These are phyloP conservation scores for Denticeps clupeoides DNA, from an alignment of 2,797 vertebrate genomes.

Conservation along the genomic window DNA sequence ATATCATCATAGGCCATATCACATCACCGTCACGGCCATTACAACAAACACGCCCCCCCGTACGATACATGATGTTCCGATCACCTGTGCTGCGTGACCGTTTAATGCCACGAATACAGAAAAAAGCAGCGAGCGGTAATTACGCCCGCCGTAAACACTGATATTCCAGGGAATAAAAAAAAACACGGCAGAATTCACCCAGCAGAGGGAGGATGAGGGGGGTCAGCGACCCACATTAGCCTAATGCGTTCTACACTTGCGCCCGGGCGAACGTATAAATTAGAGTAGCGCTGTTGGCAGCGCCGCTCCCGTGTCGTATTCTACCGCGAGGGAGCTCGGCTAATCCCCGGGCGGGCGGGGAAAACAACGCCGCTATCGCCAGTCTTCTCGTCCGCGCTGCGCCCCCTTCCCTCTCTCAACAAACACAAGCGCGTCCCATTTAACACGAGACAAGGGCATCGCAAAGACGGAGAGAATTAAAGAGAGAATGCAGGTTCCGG, in stretches of 20 bases:
- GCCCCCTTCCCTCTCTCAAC: background rate
- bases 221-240: conserved; percentile 32
- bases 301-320: background rate
- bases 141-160: conserved; percentile 28
- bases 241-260: conserved; percentile 27
- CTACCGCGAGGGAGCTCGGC: conserved; percentile 1
- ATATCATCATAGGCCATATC: no score
- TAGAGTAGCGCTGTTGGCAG: conserved; percentile 13
- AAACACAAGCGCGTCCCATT: background rate
- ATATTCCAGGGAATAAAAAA: conserved; percentile 10
- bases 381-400: conserved; percentile 19
- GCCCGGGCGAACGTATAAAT: conserved; percentile 29
- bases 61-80: no score
- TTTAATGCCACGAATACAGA: no score
- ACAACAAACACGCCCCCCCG: no score
- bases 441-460: background rate
- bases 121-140: conserved; percentile 44
- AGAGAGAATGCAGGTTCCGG: no score
- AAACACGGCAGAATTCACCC: conserved; percentile 9
- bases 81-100: no score
- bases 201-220: conserved; percentile 17
- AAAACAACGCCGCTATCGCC: conserved; percentile 17
- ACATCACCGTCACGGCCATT: no score
- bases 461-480: background rate
- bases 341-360: conserved; percentile 14